Evolutionary conservation across 2,888 invertebrate genomes (phyloP).

Genomic region (Seira ritae): DNA sequence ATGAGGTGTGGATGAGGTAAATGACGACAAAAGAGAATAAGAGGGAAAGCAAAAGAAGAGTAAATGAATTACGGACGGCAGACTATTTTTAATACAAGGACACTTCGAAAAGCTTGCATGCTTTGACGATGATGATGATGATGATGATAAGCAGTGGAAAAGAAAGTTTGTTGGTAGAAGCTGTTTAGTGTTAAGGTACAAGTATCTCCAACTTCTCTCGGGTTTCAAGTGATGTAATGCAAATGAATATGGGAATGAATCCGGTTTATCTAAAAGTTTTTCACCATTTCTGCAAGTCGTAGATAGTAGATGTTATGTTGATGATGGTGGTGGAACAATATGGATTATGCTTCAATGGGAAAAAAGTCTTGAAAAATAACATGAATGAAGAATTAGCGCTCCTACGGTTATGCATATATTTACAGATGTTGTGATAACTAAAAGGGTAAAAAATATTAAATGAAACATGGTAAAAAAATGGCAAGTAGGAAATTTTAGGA

Average conservation of each 20-base stretch:
- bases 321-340: background rate
- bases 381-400: constrained; percentile 26
- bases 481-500: background rate
- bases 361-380: background rate
- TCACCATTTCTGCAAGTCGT: background rate
- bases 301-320: background rate
- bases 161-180: constrained; percentile 1
- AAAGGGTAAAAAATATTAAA: constrained; percentile 6
- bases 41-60: constrained; percentile 9
- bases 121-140: background rate
- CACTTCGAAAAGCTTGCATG: background rate
- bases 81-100: constrained; percentile 17
- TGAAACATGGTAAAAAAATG: constrained; percentile 20
- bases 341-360: too few relatives aligned
- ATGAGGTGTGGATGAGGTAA: constrained; percentile 8
- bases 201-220: background rate
- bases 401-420: constrained; percentile 9
- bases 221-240: background rate
- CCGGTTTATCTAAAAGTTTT: background rate
- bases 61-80: background rate
- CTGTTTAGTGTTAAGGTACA: background rate
- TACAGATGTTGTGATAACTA: background rate
- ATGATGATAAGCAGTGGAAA: background rate
- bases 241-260: constrained; percentile 4
- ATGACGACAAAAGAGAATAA: constrained; percentile 20